These are phyloP conservation scores for Vesta saturnalis DNA, from an alignment of 2,888 invertebrate genomes.

Conservation along the genomic window DNA sequence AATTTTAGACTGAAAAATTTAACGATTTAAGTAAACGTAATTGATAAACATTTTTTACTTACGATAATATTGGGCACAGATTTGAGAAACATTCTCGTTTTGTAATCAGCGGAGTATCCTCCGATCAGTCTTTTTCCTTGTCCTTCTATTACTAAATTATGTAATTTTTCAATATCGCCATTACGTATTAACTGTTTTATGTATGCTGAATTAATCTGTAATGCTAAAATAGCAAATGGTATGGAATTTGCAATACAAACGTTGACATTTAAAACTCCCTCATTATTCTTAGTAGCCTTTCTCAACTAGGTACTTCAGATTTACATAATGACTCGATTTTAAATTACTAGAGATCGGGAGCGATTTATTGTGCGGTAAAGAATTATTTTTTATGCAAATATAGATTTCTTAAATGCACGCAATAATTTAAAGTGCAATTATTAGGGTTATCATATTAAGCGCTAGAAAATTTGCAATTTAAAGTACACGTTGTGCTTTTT, in stretches of 20 bases:
- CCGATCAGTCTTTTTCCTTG: constrained; percentile 74
- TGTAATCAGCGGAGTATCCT: constrained; percentile 70
- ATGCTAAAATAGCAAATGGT: constrained; percentile 56
- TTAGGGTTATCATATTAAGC: background rate
- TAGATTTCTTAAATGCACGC: constrained; percentile 3
- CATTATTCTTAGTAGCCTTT: background rate
- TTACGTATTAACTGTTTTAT: constrained; percentile 67
- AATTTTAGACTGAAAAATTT: constrained; percentile 69
- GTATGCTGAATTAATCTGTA: constrained; percentile 65
- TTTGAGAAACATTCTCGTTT: constrained; percentile 72
- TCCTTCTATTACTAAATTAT: constrained; percentile 74
- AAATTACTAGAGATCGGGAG: background rate
- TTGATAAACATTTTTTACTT: constrained; percentile 45
- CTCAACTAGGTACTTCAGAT: background rate
- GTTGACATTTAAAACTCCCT: constrained; percentile 7
- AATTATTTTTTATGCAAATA: constrained; percentile 1
- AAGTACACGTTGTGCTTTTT: too few species aligned
- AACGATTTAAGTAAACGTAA: background rate
- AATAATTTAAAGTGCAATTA: constrained; percentile 6
- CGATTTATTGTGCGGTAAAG: background rate
- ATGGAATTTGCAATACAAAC: background rate
- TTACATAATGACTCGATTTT: constrained; percentile 9
- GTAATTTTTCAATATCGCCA: constrained; percentile 73
- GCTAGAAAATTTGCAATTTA: too few species aligned
- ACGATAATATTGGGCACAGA: constrained; percentile 76